Conservation (phyloP, 2,888 invertebrate genomes). For the Allolobophora icterica region DNA sequence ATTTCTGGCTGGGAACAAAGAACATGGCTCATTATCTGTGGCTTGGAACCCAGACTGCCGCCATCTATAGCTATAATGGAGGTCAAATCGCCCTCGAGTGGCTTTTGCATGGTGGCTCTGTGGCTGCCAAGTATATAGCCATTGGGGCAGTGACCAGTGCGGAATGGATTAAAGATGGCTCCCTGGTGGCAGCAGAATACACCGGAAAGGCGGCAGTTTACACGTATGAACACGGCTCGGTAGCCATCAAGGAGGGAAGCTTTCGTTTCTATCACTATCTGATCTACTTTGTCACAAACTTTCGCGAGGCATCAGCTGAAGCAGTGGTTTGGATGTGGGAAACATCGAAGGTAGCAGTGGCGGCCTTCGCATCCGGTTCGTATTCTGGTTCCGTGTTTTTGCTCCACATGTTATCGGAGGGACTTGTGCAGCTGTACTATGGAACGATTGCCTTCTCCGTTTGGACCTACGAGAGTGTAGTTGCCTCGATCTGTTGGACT, state of each 20-base stretch:
- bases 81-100: not conserved
- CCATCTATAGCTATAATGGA: conserved; percentile 26
- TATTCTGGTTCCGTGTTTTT: not conserved
- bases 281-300: conserved; percentile 42
- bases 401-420: not conserved
- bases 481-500: conserved; percentile 31
- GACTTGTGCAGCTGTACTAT: not conserved
- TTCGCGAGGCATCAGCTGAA: conserved; percentile 40
- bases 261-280: conserved; percentile 31
- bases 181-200: conserved; percentile 41
- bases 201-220: conserved; percentile 28
- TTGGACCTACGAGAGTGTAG: conserved; percentile 19
- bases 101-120: not conserved
- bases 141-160: conserved; percentile 28
- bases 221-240: conserved; percentile 38
- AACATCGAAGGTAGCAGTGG: conserved; percentile 9
- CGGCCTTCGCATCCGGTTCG: not conserved
- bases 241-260: conserved; percentile 42
- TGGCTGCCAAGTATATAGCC: conserved; percentile 12
- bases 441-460: conserved; percentile 26
- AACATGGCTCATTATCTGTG: conserved; percentile 15
- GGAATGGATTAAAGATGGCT: conserved; percentile 36
- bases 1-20: conserved; percentile 29
- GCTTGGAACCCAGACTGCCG: conserved; percentile 20
- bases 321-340: conserved; percentile 36